Conservation (phyloP, 2,888 invertebrate species). For the Nomada ruficornis region DNA sequence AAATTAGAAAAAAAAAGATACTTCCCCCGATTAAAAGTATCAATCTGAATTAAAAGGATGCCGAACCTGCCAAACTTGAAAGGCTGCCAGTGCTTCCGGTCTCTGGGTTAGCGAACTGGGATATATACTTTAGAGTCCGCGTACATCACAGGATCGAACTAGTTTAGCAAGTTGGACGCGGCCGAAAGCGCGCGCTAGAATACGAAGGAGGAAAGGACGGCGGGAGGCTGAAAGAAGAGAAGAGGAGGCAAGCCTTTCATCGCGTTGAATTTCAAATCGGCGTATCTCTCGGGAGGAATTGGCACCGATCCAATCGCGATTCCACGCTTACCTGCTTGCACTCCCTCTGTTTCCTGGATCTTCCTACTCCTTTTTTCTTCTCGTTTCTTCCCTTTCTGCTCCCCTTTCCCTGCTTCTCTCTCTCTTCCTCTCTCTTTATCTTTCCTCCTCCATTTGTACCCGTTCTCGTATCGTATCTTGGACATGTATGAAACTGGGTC, state of each 20-base stretch:
- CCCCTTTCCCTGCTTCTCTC: not conserved
- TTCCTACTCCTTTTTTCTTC: conserved; percentile 42
- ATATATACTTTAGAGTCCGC: conserved; percentile 65
- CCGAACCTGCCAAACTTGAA: conserved; percentile 70
- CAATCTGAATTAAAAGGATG: conserved; percentile 71
- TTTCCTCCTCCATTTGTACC: conserved; percentile 24
- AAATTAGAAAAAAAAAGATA: conserved; percentile 44
- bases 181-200: conserved; percentile 56
- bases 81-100: conserved; percentile 72
- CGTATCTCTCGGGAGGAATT: conserved; percentile 69
- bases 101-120: conserved; percentile 72
- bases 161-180: conserved; percentile 69
- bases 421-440: not conserved
- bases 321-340: conserved; percentile 71
- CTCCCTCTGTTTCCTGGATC: conserved; percentile 56
- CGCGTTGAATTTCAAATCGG: conserved; percentile 73
- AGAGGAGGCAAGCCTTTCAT: conserved; percentile 61
- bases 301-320: conserved; percentile 79
- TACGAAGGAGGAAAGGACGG: conserved; percentile 8
- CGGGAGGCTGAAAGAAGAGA: conserved; percentile 22
- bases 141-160: conserved; percentile 71
- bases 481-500: conserved; percentile 64
- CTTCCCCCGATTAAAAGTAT: conserved; percentile 58
- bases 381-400: not conserved
- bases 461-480: conserved; percentile 28